Percentiles rank a stretch among this genome's conserved stretches.
Evolutionary conservation across 2,888 invertebrate genomes (phyloP).

Genomic region (Sinelater perroti): DNA sequence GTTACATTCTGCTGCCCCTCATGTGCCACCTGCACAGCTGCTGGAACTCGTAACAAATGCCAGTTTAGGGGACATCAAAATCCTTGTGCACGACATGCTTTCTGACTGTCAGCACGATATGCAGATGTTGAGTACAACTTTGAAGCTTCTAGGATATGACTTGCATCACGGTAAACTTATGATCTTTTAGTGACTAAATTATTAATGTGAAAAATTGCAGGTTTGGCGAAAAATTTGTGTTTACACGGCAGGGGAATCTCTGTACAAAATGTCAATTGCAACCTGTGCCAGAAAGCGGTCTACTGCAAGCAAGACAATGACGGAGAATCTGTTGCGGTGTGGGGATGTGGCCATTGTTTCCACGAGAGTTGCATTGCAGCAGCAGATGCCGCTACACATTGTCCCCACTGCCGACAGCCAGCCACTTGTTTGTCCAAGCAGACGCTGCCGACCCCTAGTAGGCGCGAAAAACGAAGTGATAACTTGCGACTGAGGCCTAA

Average conservation of each 20-base stretch:
- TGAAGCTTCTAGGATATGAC: constrained; percentile 73
- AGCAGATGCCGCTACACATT: constrained; percentile 46
- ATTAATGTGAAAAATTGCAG: constrained; percentile 46
- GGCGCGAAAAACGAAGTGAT: constrained; percentile 21
- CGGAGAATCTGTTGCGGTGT: constrained; percentile 51
- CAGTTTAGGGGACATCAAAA: constrained; percentile 70
- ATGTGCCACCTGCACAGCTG: constrained; percentile 66
- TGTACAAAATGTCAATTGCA: constrained; percentile 52
- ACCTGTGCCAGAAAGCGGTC: constrained; percentile 55
- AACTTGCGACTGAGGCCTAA: constrained; percentile 52
- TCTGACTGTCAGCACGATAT: constrained; percentile 81
- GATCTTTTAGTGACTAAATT: no score
- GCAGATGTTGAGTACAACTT: constrained; percentile 73
- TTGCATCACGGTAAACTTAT: constrained; percentile 68
- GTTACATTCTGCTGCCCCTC: constrained; percentile 65
- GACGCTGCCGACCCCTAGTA: constrained; percentile 28
- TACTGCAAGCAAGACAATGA: constrained; percentile 45
- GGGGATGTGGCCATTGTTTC: constrained; percentile 59
- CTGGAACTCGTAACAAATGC: constrained; percentile 68
- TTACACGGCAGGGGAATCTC: constrained; percentile 53
- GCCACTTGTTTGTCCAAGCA: constrained; percentile 43
- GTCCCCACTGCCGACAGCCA: constrained; percentile 54
- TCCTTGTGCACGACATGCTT: constrained; percentile 72
- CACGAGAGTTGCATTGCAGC: constrained; percentile 49
- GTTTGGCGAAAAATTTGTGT: constrained; percentile 54